Base-by-base conservation (phyloP, 2,113 vertebrate species). In the Marmota flaviventris region DNA sequence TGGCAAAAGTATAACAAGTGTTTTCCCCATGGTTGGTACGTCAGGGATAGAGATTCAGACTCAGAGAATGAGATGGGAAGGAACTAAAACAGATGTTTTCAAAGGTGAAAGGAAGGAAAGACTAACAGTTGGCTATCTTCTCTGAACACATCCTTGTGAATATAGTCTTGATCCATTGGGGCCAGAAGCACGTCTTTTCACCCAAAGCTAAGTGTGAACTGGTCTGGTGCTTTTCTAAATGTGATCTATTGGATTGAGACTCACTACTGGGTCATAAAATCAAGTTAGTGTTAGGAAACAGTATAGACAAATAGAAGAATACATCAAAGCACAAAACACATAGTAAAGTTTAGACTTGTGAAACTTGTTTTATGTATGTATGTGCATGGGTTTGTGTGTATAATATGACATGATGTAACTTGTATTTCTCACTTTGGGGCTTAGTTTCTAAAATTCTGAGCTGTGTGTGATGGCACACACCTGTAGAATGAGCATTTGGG, bases 151-250 rank as follows among this genome's bases (percentile, higher is more conserved):
- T 53, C 24, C 8, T 8, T 42, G 4, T 77, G 48, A 94, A 20
- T 16, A 12, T 75, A 9, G 27, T 58, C 51, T 89, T 65, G 27
- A 53, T 16, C 8, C 1, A 27, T 3, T 91, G 85, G 73, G 32
- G 42, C 63, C 22, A 89, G 69, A 82, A n/a, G 56, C 9, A 37
- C 5, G n/a, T 90, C 56, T 95, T 93, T 85, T 92, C 76, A 72
- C 37, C 42, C n/a, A 93, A 83, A 91, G 8, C 5, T 77, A 91
- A 85, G 73, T 63, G 78, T 34, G 25, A 72, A 29, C 61, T 72
- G 1, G 14, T 83, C 58, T 96, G 37, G 18, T 84, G 29, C 29
- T 76, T 92, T 79, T 81, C 37, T 87, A 92, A 94, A 90, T 90
- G 25, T 89, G 69, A 51, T 16, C 16, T 56, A 12, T 34, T 78